phyloP scores from a whole-genome alignment of 1,140 invertebrate species.

The Aphelinus atriplicis region DNA sequence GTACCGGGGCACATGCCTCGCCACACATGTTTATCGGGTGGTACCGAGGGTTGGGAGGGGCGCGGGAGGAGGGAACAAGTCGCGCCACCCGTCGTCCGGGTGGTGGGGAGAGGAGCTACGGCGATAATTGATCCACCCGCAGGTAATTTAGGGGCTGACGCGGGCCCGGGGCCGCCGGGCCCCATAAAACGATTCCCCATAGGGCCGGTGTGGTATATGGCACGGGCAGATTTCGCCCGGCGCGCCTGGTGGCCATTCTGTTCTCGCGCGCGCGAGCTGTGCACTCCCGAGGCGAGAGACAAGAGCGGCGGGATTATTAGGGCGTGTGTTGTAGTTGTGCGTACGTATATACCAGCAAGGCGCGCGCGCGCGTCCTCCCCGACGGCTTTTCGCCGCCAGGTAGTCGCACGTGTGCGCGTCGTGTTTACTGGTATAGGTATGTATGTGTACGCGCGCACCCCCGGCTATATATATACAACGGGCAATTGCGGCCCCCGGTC shows the following conservation, averaged over 20 bases:
- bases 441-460: too few species aligned
- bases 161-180: too few species aligned
- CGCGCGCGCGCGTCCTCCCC: not conserved
- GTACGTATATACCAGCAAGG: not conserved
- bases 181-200: not conserved
- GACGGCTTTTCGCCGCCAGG: not conserved
- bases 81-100: too few species aligned
- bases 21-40: too few species aligned
- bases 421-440: not conserved
- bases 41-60: not conserved
- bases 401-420: not conserved
- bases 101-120: too few species aligned
- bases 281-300: not conserved
- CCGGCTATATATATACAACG: too few species aligned
- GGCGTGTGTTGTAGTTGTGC: not conserved
- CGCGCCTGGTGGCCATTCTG: conserved; percentile 4
- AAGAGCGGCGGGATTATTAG: not conserved
- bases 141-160: conserved; percentile 11
- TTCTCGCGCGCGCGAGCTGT: not conserved
- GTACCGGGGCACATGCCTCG: too few species aligned
- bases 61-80: not conserved
- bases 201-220: too few species aligned
- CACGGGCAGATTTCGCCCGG: not conserved
- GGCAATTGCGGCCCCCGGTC: too few species aligned
- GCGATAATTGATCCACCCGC: conserved; percentile 28